Evolutionary conservation across 2,888 invertebrate species (phyloP), one percentile per base, ranked within the genome.

Genomic region (Dorcus hopei): DNA sequence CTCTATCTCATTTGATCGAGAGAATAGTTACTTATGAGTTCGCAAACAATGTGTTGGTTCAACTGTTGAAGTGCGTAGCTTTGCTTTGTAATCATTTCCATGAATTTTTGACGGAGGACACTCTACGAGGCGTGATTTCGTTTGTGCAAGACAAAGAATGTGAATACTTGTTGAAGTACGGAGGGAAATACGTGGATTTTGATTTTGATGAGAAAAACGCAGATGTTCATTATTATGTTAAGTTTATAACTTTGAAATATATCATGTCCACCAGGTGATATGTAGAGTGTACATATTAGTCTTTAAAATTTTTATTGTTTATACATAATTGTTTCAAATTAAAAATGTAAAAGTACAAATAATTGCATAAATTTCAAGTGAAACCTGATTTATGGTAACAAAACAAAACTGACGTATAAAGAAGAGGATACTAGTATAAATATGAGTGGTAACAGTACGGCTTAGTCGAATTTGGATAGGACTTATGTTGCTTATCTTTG

Each of bases 91-190:
- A 57, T 23, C n/a, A n/a, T 26, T 54, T 56, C 42, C n/a, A 9
- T 7, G 33, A 45, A 19, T 65, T 61, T 57, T 57, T 66, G 19
- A 63, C 50, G 19, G 48, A 58, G 9, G 42, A 50, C 11, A 58
- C 52, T 14, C 61, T 71, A 19, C 48, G 69, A 26, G 55, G 68
- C 6, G 43, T 80, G 49, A 62, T 70, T 47, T 57, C 63, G 6
- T 60, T 72, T 52, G 59, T 75, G 2, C 61, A 73, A 52, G 68
- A 77, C 57, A 65, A 71, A 9, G 75, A 76, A 61, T 76, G 74
- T 65, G 69, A 72, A 57, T 74, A 78, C 66, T 68, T 77, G 59
- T 58, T 77, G 16, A 62, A 70, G 49, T 73, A 74, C 61, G 78
- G 77, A 38, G 73, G 73, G 63, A 65, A 72, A 50, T 72, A 65